These are phyloP conservation scores for Ataeniobius toweri DNA, from an alignment of 2,797 vertebrate species.

Conservation along the genomic window DNA sequence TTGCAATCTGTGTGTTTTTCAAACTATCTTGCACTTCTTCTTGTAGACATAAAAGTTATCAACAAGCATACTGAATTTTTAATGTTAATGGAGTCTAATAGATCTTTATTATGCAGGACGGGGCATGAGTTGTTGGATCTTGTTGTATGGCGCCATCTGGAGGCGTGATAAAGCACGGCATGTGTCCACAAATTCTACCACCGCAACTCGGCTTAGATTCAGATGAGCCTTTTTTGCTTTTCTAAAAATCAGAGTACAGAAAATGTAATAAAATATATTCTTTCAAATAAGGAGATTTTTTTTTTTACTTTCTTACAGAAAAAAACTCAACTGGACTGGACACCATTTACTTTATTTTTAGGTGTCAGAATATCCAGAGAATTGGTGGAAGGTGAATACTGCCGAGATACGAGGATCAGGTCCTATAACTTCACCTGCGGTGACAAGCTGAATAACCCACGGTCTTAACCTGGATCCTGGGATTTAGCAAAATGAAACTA, in stretches of 20 bases:
- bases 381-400: constrained; percentile 60
- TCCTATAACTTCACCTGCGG: constrained; percentile 50
- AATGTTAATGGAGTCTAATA: not conserved
- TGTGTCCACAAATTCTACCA: not conserved
- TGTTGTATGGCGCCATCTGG: constrained; percentile 53
- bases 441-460: constrained; percentile 31
- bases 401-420: constrained; percentile 61
- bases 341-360: constrained; percentile 70
- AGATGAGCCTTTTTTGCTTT: constrained; percentile 48
- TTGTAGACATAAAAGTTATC: constrained; percentile 18
- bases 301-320: not conserved
- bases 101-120: not conserved
- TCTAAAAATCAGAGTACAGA: constrained; percentile 20
- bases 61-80: constrained; percentile 3
- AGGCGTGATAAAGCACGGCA: constrained; percentile 48
- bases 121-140: constrained; percentile 9
- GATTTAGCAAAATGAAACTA: constrained; percentile 56
- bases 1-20: constrained; percentile 33
- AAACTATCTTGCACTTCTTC: constrained; percentile 6
- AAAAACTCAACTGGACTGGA: constrained; percentile 26
- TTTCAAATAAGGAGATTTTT: constrained; percentile 36
- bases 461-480: constrained; percentile 47
- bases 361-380: constrained; percentile 67
- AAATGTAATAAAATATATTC: constrained; percentile 48
- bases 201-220: not conserved